Evolutionary conservation across 2,888 invertebrate genomes (phyloP), one percentile per base, ranked within the genome.

Genomic region (Gisinianus flammeolus): DNA sequence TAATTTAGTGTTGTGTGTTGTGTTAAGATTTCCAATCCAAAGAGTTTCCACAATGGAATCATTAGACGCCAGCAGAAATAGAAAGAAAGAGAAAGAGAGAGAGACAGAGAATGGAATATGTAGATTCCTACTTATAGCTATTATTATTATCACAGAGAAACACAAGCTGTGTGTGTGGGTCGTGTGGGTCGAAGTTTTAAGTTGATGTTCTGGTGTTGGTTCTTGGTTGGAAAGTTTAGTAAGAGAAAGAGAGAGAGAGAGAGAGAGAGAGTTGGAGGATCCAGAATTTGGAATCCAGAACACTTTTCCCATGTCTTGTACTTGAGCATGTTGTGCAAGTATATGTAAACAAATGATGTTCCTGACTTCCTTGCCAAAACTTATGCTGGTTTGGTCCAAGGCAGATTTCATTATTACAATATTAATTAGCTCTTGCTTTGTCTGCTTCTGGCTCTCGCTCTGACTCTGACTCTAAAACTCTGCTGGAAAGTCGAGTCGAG

Each of bases 341-440:
- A 2, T 16, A 26, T 62, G 62, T 58, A 44, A 44, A 44, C 44
- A 44, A 44, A 44, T 44, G 44, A 44, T 44, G n/a, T n/a, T n/a
- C 16, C 54, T n/a, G 62, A 62, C 62, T 26, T 54, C 62, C 62
- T 28, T 62, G 58, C 58, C 58, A n/a, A 24, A 58, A 24, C 58
- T 24, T 58, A 3, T 62, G 28, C 26, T 62, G 62, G 24, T 62
- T 62, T 62, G 62, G 12, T 22, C 62, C 62, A 62, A 54, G n/a
- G 54, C 54, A n/a, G 19, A 16, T n/a, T 54, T 54, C 54, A 54
- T 54, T 54, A 62, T 26, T 62, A 24, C 62, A 62, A 62, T 62
- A 62, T 62, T 62, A 62, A 62, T 62, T 62, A 62, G 62, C 62
- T 62, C 62, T 62, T 62, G 62, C 26, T 62, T 62, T 26, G 62